phyloP scores from a whole-genome alignment of 2,888 invertebrate genomes.

The Laothoe populi region DNA sequence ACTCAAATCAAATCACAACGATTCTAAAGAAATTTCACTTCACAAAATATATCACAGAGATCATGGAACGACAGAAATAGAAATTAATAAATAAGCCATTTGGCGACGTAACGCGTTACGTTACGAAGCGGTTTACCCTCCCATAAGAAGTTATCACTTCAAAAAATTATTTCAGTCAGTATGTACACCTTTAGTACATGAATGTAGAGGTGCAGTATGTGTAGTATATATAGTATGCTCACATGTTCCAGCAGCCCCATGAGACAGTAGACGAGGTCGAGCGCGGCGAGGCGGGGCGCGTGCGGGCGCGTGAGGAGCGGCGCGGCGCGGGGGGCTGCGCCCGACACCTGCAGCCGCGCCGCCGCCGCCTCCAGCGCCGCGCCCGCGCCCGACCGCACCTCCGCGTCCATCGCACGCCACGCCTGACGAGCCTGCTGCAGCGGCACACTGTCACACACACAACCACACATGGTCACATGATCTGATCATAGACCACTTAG shows the following conservation, averaged over 20 bases:
- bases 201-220: not conserved
- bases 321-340: constrained; percentile 88
- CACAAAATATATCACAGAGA: no score
- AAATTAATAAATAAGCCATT: no score
- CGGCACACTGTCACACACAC: constrained; percentile 86
- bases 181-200: no score
- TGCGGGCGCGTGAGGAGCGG: constrained; percentile 94
- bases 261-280: constrained; percentile 93
- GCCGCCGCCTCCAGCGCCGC: constrained; percentile 86
- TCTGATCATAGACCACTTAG: no score
- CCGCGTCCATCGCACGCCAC: constrained; percentile 94
- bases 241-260: constrained; percentile 91
- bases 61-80: no score
- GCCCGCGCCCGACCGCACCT: constrained; percentile 90
- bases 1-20: no score
- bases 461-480: no score
- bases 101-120: no score
- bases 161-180: no score
- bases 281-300: constrained; percentile 90
- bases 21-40: no score
- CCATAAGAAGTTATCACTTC: no score
- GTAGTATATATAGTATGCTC: constrained; percentile 37
- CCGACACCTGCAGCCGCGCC: constrained; percentile 88
- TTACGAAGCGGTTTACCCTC: no score
- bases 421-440: constrained; percentile 94